A percentile compares a stretch with the other conserved stretches of the same genome.
Evolutionary conservation across 2,797 vertebrate genomes (phyloP).

Genomic region (Dallia pectoralis): DNA sequence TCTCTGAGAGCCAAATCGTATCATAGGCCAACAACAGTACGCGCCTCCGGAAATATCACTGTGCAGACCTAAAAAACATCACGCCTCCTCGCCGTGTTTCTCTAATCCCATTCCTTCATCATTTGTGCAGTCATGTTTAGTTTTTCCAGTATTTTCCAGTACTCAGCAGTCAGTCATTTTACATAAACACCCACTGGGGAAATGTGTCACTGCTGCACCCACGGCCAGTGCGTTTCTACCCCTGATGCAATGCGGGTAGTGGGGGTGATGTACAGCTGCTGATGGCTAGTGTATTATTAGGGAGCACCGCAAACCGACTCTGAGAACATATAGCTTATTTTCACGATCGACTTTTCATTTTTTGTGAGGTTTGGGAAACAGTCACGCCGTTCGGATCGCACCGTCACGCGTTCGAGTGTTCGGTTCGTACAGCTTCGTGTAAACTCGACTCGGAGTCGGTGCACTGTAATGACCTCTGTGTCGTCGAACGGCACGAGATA

Average conservation of each 20-base stretch:
- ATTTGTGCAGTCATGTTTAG: background rate
- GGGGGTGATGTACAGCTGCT: background rate
- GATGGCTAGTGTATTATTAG: background rate
- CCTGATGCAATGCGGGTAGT: background rate
- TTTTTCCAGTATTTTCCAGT: background rate
- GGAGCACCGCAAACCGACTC: background rate
- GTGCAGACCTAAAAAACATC: background rate
- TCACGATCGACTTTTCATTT: background rate
- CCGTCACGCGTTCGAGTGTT: no score
- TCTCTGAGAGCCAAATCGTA: background rate
- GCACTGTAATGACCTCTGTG: background rate
- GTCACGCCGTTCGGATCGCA: no score
- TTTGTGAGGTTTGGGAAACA: no score
- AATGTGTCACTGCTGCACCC: slow-evolving; percentile 4
- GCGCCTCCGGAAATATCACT: background rate
- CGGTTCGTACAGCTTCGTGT: no score
- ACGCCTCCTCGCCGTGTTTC: background rate
- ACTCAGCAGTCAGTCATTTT: background rate
- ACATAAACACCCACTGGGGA: slow-evolving; percentile 4
- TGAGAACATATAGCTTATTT: background rate
- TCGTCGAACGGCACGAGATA: background rate
- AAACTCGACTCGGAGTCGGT: background rate
- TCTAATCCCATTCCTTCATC: background rate
- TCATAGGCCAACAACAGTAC: background rate
- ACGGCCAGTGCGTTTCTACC: background rate